Base-by-base conservation (phyloP, 2,888 invertebrate species). In the Caenorhabditis macrosperma region DNA sequence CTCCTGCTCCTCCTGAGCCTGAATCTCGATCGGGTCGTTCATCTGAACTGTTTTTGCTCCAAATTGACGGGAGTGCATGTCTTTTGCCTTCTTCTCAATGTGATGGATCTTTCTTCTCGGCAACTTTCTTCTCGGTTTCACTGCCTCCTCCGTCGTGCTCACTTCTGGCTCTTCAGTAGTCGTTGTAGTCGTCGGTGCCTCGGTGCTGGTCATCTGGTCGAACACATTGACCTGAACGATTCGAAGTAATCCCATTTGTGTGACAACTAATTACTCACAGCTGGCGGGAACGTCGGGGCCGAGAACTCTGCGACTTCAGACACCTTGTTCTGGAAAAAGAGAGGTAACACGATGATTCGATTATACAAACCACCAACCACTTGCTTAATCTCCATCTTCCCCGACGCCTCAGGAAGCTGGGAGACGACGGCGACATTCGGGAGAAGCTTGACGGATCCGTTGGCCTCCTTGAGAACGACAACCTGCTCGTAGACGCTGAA, bases 271-370 rank as follows among this genome's bases (percentile, higher is more conserved):
- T 41, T 22, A 35, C 59, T 60, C 28, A 79, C 68, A 61, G 63
- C 66, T 74, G 74, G 74, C 30, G 78, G 78, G 68, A 79, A 79
- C 1, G 74, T 74, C 35, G 78, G 78, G 22, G 78, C 78, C 30
- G 35, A n/a, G 50, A 74, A 79, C 44, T 78, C 78, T 33, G 48
- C 28, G 33, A 50, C 59, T 10, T 66, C 64, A 10, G 44, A 52
- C 10, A n/a, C 46, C 12, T 66, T 52, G 41, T 75, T 75, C 66
- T 75, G 60, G 5, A 72, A 61, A 38, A 12, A 30, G n/a, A 22
- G 28, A 52, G 28, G 26, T 72, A 69, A 66, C 30, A 4, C 17
- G 63, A 28, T 64, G 46, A 78, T 71, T 78, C 35, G 35, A 64
- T 60, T 60, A 69, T 50, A 33, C 57, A 50, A 46, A 52, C 54